Base-by-base conservation (phyloP, 2,797 vertebrate genomes). In the Sandelia bainsii region DNA sequence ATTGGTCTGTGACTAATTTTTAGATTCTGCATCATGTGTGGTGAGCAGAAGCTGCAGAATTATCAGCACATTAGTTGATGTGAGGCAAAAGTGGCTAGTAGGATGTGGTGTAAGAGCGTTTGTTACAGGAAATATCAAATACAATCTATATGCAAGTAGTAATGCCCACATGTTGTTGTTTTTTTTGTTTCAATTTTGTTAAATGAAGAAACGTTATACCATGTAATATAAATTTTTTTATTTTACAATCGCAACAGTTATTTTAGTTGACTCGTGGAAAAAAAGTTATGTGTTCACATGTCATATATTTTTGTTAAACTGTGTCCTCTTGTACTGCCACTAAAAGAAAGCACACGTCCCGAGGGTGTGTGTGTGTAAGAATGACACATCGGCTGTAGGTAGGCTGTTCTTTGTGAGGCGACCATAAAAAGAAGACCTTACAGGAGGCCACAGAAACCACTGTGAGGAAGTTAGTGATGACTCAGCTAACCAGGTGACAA, bases 381-480 rank as follows among this genome's bases (percentile, higher is more conserved):
- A 16, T 88, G 79, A 89, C 78, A 45, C 78, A 73, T 62, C 37
- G 51, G 56, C 39, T 32, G 23, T 63, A 53, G 81, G 82, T 13
- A 17, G 39, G 37, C 39, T 50, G 29, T 13, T 66, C 2, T 5
- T 14, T 49, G 4, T 19, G 23, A 14, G 65, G 53, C 10, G 1
- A 37, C 62, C 5, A 13, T 84, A 54, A 80, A 54, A 68, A 50
- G 14, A 59, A 45, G 52, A 80, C 50, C 59, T 34, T 25, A 40
- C 14, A n/a, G 25, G 7, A 9, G 40, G 17, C 49, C 29, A 3
- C 46, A 75, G 8, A 37, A 76, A 64, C 54, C 56, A 57, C 54
- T 54, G 1, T 51, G 76, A 52, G 77, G 90, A 87, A 86, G 80
- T 83, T 23, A 3, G n/a, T 54, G 8, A 50, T 87, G 87, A 92